phyloP scores from a whole-genome alignment of 2,888 invertebrate species.

The Meiosimyza platycephala region DNA sequence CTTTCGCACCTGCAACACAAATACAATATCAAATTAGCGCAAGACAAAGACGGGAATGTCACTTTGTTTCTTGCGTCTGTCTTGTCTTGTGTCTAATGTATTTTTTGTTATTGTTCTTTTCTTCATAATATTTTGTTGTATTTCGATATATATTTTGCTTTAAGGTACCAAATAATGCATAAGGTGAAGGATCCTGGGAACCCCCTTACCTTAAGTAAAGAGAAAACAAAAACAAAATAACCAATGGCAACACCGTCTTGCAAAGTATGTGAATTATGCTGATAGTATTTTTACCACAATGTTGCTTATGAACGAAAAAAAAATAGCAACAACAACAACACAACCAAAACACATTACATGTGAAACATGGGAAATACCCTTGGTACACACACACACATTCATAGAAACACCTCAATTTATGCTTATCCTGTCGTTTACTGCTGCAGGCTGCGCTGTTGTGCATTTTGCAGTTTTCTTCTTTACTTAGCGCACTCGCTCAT shows the following conservation, averaged over 20 bases:
- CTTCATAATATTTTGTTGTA: not conserved
- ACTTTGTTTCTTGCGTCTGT: constrained; percentile 11
- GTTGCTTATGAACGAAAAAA: not conserved
- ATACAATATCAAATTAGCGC: too few relatives aligned
- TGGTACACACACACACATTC: not conserved
- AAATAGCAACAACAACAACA: not conserved
- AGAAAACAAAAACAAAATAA: not conserved
- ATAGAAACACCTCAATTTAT: not conserved
- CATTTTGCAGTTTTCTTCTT: constrained; percentile 9
- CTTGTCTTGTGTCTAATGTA: constrained; percentile 1
- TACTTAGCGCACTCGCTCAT: not conserved
- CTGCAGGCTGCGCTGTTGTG: not conserved
- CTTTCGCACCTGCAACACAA: too few relatives aligned
- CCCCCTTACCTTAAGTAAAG: not conserved
- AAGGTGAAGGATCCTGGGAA: not conserved
- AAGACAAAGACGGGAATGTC: not conserved
- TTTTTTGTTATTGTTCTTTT: not conserved
- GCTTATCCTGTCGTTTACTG: not conserved
- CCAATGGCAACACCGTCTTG: not conserved
- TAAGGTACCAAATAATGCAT: not conserved
- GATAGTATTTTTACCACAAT: constrained; percentile 2
- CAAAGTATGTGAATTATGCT: constrained; percentile 8
- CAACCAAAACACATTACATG: not conserved
- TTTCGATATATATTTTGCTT: not conserved
- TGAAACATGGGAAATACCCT: constrained; percentile 8